Base-by-base conservation (phyloP, 2,113 vertebrate genomes). In the Cnemophilus loriae region DNA sequence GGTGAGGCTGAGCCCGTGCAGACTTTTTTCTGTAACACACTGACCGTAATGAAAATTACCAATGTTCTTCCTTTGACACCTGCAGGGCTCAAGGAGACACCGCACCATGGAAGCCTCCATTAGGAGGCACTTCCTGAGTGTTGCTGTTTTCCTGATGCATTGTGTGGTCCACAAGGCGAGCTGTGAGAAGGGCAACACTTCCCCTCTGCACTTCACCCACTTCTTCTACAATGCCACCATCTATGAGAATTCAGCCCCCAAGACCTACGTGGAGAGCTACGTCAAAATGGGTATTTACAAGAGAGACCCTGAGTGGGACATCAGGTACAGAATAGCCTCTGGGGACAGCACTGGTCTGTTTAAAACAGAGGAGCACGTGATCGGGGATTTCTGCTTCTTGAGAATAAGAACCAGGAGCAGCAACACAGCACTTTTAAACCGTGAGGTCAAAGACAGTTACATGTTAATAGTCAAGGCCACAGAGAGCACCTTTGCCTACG, bases 311-410 rank as follows among this genome's bases (percentile, higher is more conserved):
- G 95, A 97, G 37, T 99, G 98, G 99, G 95, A 98, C 41, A 98
- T 99, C 94, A 98, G 96, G 67, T 99, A 99, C 92, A 97, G 95
- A 71, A 96, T 99, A 19, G 97, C 98, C 56, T 98, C 98, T 3
- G 99, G 99, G 15, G 99, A 99, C 13, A 98, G 91, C 5, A 98
- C 97, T 2, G 97, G 97, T 10, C 95, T 99, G 80, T 99, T 99
- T 93, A 98, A 99, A 97, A 98, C 98, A 3, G 99, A 99, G 68
- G 98, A 98, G 15, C 82, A 98, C 0, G 95, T 97, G 61, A 97
- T 99, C 0, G 99, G 99, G 30, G 98, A 99, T 97, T 99, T 99
- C 97, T 99, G 98, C 95, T 99, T 99, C 87, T 97, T 99, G 90
- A 98, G 99, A 89, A 98, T 99, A 96, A 98, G 98, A 97, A 99